Evolutionary conservation across 2,113 vertebrate genomes (phyloP).

Genomic region (Pampusana beccarii): DNA sequence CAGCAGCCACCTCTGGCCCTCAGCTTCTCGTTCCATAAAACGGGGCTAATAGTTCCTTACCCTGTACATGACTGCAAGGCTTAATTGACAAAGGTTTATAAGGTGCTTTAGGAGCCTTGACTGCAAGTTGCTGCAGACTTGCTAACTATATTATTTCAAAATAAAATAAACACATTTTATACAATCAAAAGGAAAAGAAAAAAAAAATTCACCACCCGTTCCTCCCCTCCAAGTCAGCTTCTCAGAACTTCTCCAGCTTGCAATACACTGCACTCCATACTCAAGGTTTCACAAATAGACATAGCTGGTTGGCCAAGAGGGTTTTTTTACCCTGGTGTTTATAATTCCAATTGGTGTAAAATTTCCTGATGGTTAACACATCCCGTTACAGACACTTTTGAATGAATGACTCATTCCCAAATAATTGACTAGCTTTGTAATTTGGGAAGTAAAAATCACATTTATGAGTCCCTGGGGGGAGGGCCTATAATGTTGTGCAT

Average conservation of each 20-base stretch:
- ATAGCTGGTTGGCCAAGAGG: conserved; percentile 38
- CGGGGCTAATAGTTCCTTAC: not conserved
- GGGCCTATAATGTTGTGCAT: conserved; percentile 74
- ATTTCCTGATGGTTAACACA: conserved; percentile 84
- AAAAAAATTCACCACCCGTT: not conserved
- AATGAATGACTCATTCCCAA: conserved; percentile 79
- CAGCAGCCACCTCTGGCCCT: not conserved
- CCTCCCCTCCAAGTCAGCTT: not conserved
- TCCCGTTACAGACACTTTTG: conserved; percentile 77
- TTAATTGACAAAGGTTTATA: conserved; percentile 11
- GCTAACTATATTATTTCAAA: conserved; percentile 54
- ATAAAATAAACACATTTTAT: conserved; percentile 57
- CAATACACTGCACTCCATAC: not conserved
- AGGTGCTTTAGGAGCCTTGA: conserved; percentile 47
- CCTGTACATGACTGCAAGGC: not conserved
- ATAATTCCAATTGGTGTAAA: conserved; percentile 86
- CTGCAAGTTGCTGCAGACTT: conserved; percentile 43
- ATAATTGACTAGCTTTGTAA: conserved; percentile 82
- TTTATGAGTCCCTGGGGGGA: conserved; percentile 77
- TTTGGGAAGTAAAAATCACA: conserved; percentile 80
- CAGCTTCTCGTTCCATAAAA: not conserved
- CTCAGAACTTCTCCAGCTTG: not conserved
- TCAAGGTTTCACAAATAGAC: conserved; percentile 46
- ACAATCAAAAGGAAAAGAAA: not conserved
- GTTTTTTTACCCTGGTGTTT: conserved; percentile 74